These are phyloP conservation scores for Oncopeltus fasciatus DNA, from an alignment of 1,140 invertebrate species.

Conservation along the genomic window DNA sequence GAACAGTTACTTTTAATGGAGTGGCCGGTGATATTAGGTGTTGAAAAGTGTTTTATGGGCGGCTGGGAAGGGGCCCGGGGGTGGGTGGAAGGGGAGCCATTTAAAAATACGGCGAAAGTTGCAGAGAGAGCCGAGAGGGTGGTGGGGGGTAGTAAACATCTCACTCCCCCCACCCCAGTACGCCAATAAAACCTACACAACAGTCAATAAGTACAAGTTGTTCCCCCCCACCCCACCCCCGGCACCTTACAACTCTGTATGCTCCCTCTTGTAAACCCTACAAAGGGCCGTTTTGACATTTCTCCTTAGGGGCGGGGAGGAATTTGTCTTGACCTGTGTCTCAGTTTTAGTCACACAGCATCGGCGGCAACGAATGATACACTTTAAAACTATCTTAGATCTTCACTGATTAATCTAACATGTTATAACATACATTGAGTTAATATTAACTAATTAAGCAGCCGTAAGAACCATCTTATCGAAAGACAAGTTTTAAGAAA, in stretches of 20 bases:
- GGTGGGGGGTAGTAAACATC: not conserved
- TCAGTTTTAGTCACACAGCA: too few relatives aligned
- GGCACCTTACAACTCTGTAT: not conserved
- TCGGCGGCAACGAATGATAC: too few relatives aligned
- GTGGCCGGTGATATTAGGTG: not conserved
- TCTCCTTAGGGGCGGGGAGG: too few relatives aligned
- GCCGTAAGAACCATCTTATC: too few relatives aligned
- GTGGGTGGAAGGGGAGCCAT: not conserved
- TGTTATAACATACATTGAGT: too few relatives aligned
- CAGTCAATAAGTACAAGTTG: not conserved
- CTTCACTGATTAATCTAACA: too few relatives aligned
- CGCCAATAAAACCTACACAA: not conserved
- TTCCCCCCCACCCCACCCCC: not conserved
- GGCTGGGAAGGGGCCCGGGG: too few relatives aligned
- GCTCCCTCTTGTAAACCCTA: not conserved
- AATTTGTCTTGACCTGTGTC: too few relatives aligned
- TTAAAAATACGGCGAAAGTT: not conserved
- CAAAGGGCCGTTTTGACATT: too few relatives aligned
- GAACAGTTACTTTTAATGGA: not conserved
- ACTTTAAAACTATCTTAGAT: too few relatives aligned
- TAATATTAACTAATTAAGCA: too few relatives aligned
- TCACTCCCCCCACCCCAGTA: not conserved
- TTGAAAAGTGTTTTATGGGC: not conserved
- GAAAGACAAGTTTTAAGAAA: too few relatives aligned
- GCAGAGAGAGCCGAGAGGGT: not conserved